Base-by-base conservation (phyloP, 37 sponge, comb jelly and placozoan species). In the Spongilla lacustris region DNA sequence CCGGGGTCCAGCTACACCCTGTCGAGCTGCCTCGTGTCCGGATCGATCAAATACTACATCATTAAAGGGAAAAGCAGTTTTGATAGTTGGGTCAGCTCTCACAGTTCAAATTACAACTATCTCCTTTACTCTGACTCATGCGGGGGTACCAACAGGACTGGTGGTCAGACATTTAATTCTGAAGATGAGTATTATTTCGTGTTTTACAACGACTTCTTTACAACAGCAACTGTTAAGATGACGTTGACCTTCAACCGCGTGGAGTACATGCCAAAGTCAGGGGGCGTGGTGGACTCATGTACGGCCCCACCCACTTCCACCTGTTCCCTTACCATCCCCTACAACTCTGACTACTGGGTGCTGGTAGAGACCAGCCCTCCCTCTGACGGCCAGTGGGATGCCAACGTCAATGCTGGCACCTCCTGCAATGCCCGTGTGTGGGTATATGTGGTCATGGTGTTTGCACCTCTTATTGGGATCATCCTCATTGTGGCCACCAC, bases 61-160 rank as follows among this genome's bases (percentile, higher is more conserved):
- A 83, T 88, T 26, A 76, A 88, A 46, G 89, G 89, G 8, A 83
- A 31, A 12, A 69, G 36, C 21, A 88, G 75, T 36, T 88, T 78
- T 71, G 50, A 88, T 2, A 28, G 22, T 11, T 88, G 89, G 89
- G 36, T 27, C 10, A 71, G 81, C 68, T 26, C 66, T 75, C 68
- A 81, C 30, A n/a, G 67, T n/a, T 67, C 19, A 19, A 19, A 58
- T 10, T n/a, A 28, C 27, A 50, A 19, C 12, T 71, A 74, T 28
- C 32, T 49, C 0, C 12, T 27, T 5, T 28, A 74, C 74, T 34
- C 38, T 25, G 38, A 68, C 37, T 5, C 2, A 25, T 73, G 88
- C 23, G 71, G 49, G 22, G 37, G 71, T 2, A 9, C 22, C n/a
- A 73, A 17, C 30, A 26, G 0, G 29, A 34, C 74, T 9, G 12